These are phyloP conservation scores for Auanema freiburgensis DNA, from an alignment of 2,888 invertebrate genomes.

Conservation along the genomic window DNA sequence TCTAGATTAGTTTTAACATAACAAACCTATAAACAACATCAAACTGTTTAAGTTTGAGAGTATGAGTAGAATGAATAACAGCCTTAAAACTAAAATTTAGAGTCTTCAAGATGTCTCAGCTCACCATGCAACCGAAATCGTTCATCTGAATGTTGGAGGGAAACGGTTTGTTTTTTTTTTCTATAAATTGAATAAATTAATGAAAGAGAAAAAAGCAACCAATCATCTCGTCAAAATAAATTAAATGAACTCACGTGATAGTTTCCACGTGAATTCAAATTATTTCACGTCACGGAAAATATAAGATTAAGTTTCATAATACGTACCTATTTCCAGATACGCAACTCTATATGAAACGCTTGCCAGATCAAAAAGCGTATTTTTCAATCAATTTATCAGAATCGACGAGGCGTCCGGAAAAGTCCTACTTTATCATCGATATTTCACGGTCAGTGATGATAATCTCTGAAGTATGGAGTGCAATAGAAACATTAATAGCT, in stretches of 20 bases:
- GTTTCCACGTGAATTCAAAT: too few relatives aligned
- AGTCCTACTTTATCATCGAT: slow-evolving; percentile 28
- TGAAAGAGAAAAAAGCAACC: too few relatives aligned
- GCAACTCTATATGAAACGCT: slow-evolving; percentile 40
- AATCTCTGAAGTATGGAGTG: not conserved
- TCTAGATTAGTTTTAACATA: too few relatives aligned
- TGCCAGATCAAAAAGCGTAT: slow-evolving; percentile 29
- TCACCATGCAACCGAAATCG: slow-evolving; percentile 34
- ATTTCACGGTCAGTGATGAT: slow-evolving; percentile 30
- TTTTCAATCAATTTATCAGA: slow-evolving; percentile 33
- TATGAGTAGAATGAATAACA: too few relatives aligned
- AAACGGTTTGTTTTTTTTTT: slow-evolving; percentile 20
- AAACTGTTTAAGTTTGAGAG: too few relatives aligned
- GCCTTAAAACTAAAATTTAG: not conserved
- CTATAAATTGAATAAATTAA: not conserved
- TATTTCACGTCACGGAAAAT: too few relatives aligned
- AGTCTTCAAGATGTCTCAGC: slow-evolving; percentile 32
- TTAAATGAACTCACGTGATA: too few relatives aligned
- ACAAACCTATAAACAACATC: too few relatives aligned
- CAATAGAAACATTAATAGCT: not conserved
- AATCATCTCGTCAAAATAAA: too few relatives aligned
- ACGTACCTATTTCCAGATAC: slow-evolving; percentile 21
- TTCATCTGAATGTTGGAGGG: slow-evolving; percentile 43
- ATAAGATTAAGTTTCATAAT: too few relatives aligned
- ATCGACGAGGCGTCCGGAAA: slow-evolving; percentile 34